Evolutionary conservation across 2,888 invertebrate genomes (phyloP).

Genomic region (Aphelenchoides bicaudatus): DNA sequence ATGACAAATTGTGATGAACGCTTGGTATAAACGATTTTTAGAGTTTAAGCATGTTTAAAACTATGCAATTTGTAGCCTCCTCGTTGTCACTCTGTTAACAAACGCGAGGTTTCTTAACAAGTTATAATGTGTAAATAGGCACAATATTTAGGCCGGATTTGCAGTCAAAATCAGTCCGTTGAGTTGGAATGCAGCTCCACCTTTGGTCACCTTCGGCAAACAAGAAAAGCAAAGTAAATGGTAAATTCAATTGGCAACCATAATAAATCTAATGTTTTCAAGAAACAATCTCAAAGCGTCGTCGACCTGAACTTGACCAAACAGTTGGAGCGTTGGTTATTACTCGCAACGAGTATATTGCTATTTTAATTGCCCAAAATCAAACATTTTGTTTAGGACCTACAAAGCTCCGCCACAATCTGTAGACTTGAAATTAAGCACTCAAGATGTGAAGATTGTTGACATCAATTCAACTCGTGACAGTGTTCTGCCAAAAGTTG

Average conservation of each 20-base stretch:
- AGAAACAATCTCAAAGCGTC: constrained; percentile 18
- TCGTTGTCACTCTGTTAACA: constrained; percentile 2
- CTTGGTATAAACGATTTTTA: constrained; percentile 27
- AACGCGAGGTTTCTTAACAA: not conserved
- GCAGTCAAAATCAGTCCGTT: constrained; percentile 28
- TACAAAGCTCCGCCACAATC: not conserved
- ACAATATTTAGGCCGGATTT: too few relatives aligned
- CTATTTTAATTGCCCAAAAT: too few relatives aligned
- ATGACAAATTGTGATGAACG: constrained; percentile 42
- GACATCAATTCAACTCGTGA: constrained; percentile 1
- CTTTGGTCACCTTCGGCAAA: constrained; percentile 31
- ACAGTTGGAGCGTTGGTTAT: not conserved
- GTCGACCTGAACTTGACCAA: constrained; percentile 11
- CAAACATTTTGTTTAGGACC: too few relatives aligned
- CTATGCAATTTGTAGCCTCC: constrained; percentile 8
- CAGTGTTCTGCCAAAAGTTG: not conserved
- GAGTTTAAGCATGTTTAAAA: constrained; percentile 16
- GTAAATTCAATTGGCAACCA: not conserved
- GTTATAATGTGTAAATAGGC: not conserved
- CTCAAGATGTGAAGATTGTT: constrained; percentile 20
- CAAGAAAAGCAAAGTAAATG: constrained; percentile 25
- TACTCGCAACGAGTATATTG: too few relatives aligned
- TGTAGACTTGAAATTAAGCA: constrained; percentile 11
- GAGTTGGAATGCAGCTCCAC: constrained; percentile 17
- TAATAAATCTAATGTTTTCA: not conserved